Percentiles rank a stretch among this genome's conserved stretches.
Conservation (phyloP, 2,113 vertebrate species). For the Tenrec ecaudatus region DNA sequence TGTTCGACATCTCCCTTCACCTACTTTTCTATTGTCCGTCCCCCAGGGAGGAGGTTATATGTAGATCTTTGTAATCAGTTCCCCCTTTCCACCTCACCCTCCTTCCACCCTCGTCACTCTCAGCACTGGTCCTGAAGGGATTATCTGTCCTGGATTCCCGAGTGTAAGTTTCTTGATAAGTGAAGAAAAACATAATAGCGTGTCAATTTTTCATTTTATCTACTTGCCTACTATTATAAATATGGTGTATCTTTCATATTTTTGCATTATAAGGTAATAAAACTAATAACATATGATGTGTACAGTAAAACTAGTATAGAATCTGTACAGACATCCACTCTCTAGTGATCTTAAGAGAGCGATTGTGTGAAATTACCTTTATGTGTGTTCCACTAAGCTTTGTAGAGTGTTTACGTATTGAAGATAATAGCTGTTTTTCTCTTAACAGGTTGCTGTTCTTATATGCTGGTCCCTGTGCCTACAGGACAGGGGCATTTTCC, state of each 20-base stretch:
- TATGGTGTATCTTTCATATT: slow-evolving; percentile 32
- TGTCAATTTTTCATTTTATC: slow-evolving; percentile 48
- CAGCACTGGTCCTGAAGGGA: no score
- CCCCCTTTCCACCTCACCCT: no score
- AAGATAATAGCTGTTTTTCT: slow-evolving; percentile 3
- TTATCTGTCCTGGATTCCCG: background rate
- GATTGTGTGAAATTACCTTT: slow-evolving; percentile 40
- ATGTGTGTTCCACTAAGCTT: slow-evolving; percentile 35
- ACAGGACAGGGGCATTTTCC: slow-evolving; percentile 4
- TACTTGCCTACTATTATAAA: slow-evolving; percentile 50
- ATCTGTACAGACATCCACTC: slow-evolving; percentile 14
- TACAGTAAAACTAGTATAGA: slow-evolving; percentile 37
- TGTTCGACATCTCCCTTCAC: no score
- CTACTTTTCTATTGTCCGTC: no score
- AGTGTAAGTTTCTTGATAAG: slow-evolving; percentile 84
- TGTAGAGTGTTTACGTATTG: slow-evolving; percentile 35
- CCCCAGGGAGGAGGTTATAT: no score
- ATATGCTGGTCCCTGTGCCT: slow-evolving; percentile 36
- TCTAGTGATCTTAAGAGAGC: slow-evolving; percentile 3
- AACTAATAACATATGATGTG: background rate
- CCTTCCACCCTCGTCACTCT: no score
- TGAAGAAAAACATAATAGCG: background rate
- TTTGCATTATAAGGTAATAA: slow-evolving; percentile 44
- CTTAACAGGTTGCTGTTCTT: slow-evolving; percentile 10
- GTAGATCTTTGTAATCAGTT: no score